Percentiles rank a stretch among this genome's conserved stretches.
Conservation (phyloP, 2,113 vertebrate species). For the Otolemur garnettii region DNA sequence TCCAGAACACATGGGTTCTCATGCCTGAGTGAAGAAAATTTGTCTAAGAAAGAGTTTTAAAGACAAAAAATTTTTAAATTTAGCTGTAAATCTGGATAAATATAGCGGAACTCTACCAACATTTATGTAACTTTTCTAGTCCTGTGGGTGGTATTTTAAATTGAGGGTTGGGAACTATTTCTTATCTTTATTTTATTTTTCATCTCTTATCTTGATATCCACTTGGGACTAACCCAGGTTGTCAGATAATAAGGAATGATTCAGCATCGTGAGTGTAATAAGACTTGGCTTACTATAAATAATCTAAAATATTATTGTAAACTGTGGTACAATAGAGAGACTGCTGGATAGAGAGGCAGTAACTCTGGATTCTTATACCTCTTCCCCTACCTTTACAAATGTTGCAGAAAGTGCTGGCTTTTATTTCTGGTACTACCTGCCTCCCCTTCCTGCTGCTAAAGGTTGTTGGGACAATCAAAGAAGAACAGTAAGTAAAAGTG, state of each 20-base stretch:
- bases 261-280: neutral
- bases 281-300: neutral
- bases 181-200: neutral
- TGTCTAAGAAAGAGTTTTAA: neutral
- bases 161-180: neutral
- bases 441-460: neutral
- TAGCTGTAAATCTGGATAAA: neutral
- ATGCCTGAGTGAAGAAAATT: neutral
- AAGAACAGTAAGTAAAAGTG: neutral
- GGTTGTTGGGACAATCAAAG: neutral
- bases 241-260: neutral
- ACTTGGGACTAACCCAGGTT: neutral
- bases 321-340: neutral
- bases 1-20: neutral
- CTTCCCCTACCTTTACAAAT: neutral
- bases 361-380: neutral
- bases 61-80: conserved; percentile 23
- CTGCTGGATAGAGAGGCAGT: neutral
- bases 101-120: conserved; percentile 40
- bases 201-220: neutral
- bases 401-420: neutral
- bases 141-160: conserved; percentile 26
- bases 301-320: neutral
- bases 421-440: neutral
- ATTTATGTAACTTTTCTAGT: neutral